Evolutionary conservation across 1,140 invertebrate species (phyloP), one percentile per base, ranked within the genome.

Genomic region (Proctacanthus coquilletti): DNA sequence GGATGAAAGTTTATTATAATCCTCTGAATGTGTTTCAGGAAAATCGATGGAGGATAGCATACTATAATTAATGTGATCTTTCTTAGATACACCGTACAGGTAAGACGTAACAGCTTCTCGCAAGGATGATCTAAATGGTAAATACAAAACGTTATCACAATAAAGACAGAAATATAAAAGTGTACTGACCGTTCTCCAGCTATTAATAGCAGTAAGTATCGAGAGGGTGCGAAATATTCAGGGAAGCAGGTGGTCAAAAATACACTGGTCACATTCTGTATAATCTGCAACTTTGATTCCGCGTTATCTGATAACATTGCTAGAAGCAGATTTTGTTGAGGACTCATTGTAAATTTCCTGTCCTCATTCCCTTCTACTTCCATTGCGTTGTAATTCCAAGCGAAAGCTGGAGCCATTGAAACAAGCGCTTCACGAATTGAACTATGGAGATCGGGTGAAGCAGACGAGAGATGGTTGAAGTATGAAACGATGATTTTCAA

Each of bases 181-280:
- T 41, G 18, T 18, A 61, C 65, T 62, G 61, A 84, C 80, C 61
- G 70, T 54, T 94, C 87, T 21, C 84, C 85, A 47, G 76, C 78
- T 9, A 85, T 83, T 17, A 89, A 53, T n/a, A 94, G 62, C 21
- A 94, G 62, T 11, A 91, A 63, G 54, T 84, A 91, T 45, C 85
- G 67, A 2, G 86, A 83, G 2, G 83, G 75, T 2, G 84, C 71
- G 57, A 89, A 82, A 48, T 83, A 70, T 19, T 73, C 62, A 4
- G 80, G 78, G 61, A 89, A 94, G 32, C 91, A 77, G 13, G 72
- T 74, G 3, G 77, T 74, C 2, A 84, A 72, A 58, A 87, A 89
- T 41, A 84, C 71, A 41, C 85, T 84, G 17, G 84, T 79, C 14
- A 86, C 75, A 52, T 83, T 79, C 42, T 87, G 64, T 3, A 81